Evolutionary conservation across 92 coral and sea anemone genomes (phyloP), one percentile per base, ranked within the genome.

Genomic region (Heteractis magnifica): DNA sequence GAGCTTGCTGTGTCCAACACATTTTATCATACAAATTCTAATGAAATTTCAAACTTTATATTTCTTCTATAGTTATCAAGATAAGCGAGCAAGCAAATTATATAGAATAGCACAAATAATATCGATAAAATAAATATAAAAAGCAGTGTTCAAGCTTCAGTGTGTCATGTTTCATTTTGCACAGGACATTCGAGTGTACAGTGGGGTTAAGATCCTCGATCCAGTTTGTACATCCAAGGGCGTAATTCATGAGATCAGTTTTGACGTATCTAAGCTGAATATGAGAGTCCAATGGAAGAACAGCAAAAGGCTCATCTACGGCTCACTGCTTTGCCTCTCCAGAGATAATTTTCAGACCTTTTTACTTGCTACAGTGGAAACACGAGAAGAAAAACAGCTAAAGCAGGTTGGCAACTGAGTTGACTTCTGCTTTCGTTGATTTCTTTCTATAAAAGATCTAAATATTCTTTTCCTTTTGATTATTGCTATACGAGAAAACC

Each of bases 121-220:
- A 26, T 26, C 34, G 34, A 26, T 26, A 26, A 26, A 26, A 0
- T 26, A 0, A 26, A 26, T 26, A 26, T 26, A 26, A 26, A 26
- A 26, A 26, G 34, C 34, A 26, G 34, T 26, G 34, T 26, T 18
- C 9, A 18, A 18, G 14, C 5, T 0, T 53, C 5, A 60, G 6
- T 60, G 19, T 8, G 14, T 12, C 68, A 12, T 60, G 9, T 12
- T 60, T 12, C n/a, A 16, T 65, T 8, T 65, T 65, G 71, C 78
- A 14, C 90, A 93, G 83, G 98, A 95, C 84, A 84, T 95, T 8
- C 92, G 98, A 6, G 87, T 95, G 73, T 95, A 95, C 91, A 91
- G 90, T 75, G 89, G 87, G 8, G 97, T 89, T 0, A 81, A 74
- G 11, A 80, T 93, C 64, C 60, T 94, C 34, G 88, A 81, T 59